phyloP scores from a whole-genome alignment of 2,888 invertebrate genomes.

The Pherbina coryleti region DNA sequence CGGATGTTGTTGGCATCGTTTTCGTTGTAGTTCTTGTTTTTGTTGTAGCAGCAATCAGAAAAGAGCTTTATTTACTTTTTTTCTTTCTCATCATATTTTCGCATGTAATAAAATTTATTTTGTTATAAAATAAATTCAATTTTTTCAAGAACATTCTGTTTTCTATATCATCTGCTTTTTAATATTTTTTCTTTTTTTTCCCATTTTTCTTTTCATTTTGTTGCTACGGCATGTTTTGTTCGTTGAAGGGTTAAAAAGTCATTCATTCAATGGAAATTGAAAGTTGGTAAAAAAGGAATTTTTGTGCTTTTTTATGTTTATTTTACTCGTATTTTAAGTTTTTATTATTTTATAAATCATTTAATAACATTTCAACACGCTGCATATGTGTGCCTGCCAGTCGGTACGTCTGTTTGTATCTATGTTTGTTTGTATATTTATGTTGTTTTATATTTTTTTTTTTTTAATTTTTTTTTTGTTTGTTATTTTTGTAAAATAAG shows the following conservation, averaged over 20 bases:
- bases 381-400: background rate
- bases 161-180: slow-evolving; percentile 45
- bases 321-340: background rate
- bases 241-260: background rate
- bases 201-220: slow-evolving; percentile 42
- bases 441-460: background rate
- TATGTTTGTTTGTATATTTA: background rate
- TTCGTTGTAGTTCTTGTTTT: no score
- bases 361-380: background rate
- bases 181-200: slow-evolving; percentile 43
- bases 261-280: slow-evolving; percentile 1
- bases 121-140: slow-evolving; percentile 37
- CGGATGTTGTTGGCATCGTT: background rate
- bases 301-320: slow-evolving; percentile 2
- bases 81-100: background rate
- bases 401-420: background rate
- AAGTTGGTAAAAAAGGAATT: background rate
- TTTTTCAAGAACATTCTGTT: slow-evolving; percentile 37
- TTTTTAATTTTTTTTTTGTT: background rate
- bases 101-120: slow-evolving; percentile 18
- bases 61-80: background rate
- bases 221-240: background rate
- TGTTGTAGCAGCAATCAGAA: no score
- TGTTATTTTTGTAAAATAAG: background rate
- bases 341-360: slow-evolving; percentile 5